Conservation (phyloP, 2,797 vertebrate species). For the Sciurus carolinensis region DNA sequence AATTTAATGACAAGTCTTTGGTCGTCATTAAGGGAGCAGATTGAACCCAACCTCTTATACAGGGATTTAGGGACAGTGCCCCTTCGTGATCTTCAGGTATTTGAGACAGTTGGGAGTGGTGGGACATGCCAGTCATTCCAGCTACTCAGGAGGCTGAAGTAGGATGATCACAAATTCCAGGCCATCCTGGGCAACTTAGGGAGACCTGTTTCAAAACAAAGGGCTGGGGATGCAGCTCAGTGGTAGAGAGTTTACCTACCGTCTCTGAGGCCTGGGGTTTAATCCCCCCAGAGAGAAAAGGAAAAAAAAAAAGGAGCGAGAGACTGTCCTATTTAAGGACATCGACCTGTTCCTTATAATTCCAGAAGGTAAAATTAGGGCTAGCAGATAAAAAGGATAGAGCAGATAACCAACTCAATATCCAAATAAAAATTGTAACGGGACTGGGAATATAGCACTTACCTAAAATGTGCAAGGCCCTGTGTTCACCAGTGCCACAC, state of each 20-base stretch:
- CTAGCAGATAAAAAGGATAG: not conserved
- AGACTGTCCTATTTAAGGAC: not conserved
- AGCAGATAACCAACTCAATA: not conserved
- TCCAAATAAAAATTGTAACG: not conserved
- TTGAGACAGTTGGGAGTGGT: not conserved
- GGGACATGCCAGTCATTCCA: not conserved
- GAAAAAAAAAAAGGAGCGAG: not conserved
- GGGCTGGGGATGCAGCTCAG: not conserved
- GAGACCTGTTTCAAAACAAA: not conserved
- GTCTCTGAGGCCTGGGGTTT: not conserved
- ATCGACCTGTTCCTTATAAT: not conserved
- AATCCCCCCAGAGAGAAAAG: not conserved
- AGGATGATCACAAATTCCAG: not conserved
- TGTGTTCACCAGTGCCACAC: not conserved
- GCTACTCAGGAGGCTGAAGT: not conserved
- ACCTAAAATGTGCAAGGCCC: not conserved
- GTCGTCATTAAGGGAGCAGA: not conserved
- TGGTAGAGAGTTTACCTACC: not conserved
- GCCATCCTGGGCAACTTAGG: not conserved
- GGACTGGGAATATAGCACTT: not conserved
- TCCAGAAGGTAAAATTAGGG: constrained; percentile 38
- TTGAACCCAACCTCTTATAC: not conserved
- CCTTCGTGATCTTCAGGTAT: not conserved
- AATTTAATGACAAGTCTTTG: constrained; percentile 65
- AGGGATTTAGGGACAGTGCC: constrained; percentile 13